Evolutionary conservation across 2,888 invertebrate species (phyloP), one percentile per base, ranked within the genome.

Genomic region (Chalcosyrphus nemorum): DNA sequence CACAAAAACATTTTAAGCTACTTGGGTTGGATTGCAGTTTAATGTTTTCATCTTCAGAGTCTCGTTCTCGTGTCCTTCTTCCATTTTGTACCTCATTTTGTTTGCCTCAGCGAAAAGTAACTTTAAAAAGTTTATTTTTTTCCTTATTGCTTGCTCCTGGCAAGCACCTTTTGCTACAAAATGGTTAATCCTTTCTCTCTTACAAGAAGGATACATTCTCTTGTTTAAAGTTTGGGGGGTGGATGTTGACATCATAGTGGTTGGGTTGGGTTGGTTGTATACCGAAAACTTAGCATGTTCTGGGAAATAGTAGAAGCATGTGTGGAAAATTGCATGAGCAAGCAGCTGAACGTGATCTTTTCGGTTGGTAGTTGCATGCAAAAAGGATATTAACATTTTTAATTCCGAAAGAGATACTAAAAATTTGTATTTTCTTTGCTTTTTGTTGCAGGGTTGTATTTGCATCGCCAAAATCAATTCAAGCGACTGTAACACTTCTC

Each of bases 401-500:
- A 7, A 17, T 9, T 4, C 2, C 29, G 0, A 7, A n/a, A 13
- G n/a, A 6, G 4, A 41, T 54, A n/a, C 15, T 54, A 2, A 11
- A 13, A 11, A 0, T 1, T 45, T 19, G 1, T 61, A 7, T 43
- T 24, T 21, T 47, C 9, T 17, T 19, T 24, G 24, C 2, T 29
- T 78, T 47, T 35, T 81, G 86, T 92, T 92, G 38, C 89, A 96
- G 96, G 90, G 93, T 92, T 86, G 93, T 97, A 74, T 95, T 97
- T 92, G 93, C 94, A 86, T 94, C 95, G 59, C 96, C 96, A 21
- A 96, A 95, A 92, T 95, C 95, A 76, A 95, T 96, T 81, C 95
- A 96, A 91, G 97, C 97, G 9, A 95, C 96, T 0, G 97, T 97
- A 4, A 96, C 96, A 57, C 93, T 98, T 76, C 92, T 98, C 88